Base-by-base conservation (phyloP, 2,797 vertebrate genomes). In the Pangasius macronema region DNA sequence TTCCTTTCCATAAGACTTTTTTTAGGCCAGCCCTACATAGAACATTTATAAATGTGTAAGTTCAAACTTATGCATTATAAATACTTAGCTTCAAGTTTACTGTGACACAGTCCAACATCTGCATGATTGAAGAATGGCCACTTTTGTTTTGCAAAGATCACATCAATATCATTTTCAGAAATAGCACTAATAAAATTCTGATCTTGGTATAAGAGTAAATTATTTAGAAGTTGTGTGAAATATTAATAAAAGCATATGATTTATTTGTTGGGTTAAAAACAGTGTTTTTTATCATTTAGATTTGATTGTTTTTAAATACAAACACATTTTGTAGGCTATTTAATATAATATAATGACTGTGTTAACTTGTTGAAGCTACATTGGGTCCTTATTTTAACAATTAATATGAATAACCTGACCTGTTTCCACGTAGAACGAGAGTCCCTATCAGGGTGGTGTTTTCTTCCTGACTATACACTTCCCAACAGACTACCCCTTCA, bases 401-500 rank as follows among this genome's bases (percentile, higher is more conserved):
- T 33, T 77, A 30, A 85, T 39, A 55, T 73, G 59, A 65, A 27
- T 85, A 53, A 76, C 59, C 22, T 83, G 24, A 61, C 83, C 87
- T 85, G 22, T 87, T 61, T 87, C 24, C 42, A 46, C 42, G 67
- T 93, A 96, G 96, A 92, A 90, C 82, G 96, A 97, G 92, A 96
- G 96, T 95, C 96, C 96, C 53, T 97, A 97, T 93, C 95, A 96
- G 90, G 96, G 96, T 87, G 96, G 96, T 0, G 96, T 97, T 90
- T 97, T 97, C 94, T 97, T 97, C 94, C 92, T 97, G 94, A 96
- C 95, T 39, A 97, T 97, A 94, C 96, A 97, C 94, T 97, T 97
- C 90, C 96, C 96, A 63, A 96, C 96, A 95, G 96, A 97, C 94
- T 97, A 97, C 91, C 96, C 96, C 89, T 97, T 97, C 94, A 97